These are phyloP conservation scores for Dromococcyx pavoninus DNA, from an alignment of 2,797 vertebrate genomes.

Conservation along the genomic window DNA sequence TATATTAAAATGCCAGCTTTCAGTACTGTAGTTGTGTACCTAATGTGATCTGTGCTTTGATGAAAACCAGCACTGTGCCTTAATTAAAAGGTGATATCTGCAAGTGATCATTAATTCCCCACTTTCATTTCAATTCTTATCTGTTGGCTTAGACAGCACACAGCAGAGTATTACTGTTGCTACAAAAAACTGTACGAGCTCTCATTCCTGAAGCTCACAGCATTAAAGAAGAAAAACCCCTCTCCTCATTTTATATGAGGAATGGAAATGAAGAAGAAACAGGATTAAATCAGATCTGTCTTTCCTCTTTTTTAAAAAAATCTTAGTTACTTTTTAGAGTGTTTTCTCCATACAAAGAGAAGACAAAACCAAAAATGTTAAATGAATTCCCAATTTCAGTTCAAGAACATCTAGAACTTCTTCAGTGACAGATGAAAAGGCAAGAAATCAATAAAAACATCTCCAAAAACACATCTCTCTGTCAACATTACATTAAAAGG, in stretches of 20 bases:
- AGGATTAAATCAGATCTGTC: neutral
- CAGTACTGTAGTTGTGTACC: neutral
- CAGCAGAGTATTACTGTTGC: neutral
- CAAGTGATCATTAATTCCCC: neutral
- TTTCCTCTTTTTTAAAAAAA: neutral
- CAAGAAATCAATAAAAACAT: neutral
- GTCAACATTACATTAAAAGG: neutral
- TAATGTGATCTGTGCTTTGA: neutral
- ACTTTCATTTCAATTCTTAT: neutral
- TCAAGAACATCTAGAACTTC: neutral
- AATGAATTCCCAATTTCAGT: neutral
- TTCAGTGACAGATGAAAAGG: neutral
- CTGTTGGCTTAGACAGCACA: neutral
- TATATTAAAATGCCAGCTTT: neutral
- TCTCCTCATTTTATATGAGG: neutral
- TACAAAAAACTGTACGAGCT: neutral
- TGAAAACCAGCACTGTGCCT: neutral
- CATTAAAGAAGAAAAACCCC: neutral
- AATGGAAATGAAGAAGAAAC: neutral
- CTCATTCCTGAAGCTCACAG: neutral
- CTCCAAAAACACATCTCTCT: neutral
- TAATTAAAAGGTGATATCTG: neutral
- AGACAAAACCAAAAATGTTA: neutral
- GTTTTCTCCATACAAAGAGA: neutral
- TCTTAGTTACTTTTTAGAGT: neutral